phyloP scores from a whole-genome alignment of 35 echinoderm and acorn worm genomes.

The Ptychodera flava region DNA sequence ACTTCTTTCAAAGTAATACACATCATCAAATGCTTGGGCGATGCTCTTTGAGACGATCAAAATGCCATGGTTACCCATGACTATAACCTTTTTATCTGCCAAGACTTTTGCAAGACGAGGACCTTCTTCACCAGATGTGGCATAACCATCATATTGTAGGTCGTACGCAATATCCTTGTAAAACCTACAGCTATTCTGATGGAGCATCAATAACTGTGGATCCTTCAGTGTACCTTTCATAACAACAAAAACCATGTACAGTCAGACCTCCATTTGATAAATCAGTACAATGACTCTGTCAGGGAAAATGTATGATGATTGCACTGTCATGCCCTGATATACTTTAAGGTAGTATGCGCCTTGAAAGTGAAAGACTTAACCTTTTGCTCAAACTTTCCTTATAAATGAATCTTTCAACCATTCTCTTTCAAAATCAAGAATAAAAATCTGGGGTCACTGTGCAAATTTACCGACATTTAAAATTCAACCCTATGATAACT shows the following conservation, averaged over 20 bases:
- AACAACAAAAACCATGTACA: background rate
- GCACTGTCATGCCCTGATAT: too few species aligned
- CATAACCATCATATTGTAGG: constrained; percentile 46
- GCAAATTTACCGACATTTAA: too few species aligned
- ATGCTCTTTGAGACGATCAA: constrained; percentile 37
- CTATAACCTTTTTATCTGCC: constrained; percentile 48
- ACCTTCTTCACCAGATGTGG: constrained; percentile 48
- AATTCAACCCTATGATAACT: too few species aligned
- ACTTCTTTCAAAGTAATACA: constrained; percentile 82
- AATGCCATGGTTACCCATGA: constrained; percentile 87
- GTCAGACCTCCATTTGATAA: too few species aligned
- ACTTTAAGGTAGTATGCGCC: too few species aligned
- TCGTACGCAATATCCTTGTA: constrained; percentile 75
- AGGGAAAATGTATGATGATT: too few species aligned
- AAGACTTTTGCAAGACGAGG: constrained; percentile 49
- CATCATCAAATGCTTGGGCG: constrained; percentile 59
- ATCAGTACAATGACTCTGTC: too few species aligned
- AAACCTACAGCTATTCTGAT: constrained; percentile 61
- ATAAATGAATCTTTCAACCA: too few species aligned
- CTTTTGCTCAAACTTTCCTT: too few species aligned
- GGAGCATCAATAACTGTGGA: constrained; percentile 35
- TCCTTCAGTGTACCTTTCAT: background rate
- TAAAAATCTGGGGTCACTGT: too few species aligned
- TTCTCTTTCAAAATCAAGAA: too few species aligned
- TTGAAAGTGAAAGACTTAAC: too few species aligned